Evolutionary conservation across 2,888 invertebrate genomes (phyloP).

Genomic region (Diarsia dahlii): DNA sequence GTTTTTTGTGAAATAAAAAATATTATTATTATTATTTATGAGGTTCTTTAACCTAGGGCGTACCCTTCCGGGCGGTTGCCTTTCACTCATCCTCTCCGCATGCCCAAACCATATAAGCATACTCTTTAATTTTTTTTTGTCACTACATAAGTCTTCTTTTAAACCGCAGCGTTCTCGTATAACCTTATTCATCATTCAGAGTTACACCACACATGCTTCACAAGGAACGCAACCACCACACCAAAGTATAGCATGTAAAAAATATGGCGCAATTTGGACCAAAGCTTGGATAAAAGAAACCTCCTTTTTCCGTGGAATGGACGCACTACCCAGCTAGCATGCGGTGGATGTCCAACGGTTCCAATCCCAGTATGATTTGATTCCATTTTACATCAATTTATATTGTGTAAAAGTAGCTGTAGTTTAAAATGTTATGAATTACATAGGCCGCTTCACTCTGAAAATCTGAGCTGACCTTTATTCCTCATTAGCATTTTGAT

Average conservation of each 20-base stretch:
- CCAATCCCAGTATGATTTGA: neutral
- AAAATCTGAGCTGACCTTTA: slow-evolving; percentile 2
- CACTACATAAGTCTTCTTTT: too few species aligned
- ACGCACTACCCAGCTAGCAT: neutral
- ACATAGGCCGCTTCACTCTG: neutral
- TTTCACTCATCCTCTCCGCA: too few species aligned
- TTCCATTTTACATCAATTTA: neutral
- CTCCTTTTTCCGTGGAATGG: neutral
- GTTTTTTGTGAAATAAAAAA: too few species aligned
- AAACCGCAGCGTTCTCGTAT: too few species aligned
- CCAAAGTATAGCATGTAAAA: neutral
- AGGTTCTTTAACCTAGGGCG: too few species aligned
- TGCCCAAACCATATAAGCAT: too few species aligned
- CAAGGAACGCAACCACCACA: too few species aligned
- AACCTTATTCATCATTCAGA: too few species aligned
- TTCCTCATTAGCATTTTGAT: slow-evolving; percentile 31
- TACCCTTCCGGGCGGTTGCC: too few species aligned
- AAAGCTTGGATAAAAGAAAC: neutral
- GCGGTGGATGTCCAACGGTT: neutral
- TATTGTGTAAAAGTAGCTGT: slow-evolving; percentile 5
- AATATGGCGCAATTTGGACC: neutral
- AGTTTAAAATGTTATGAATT: neutral
- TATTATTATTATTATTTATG: too few species aligned
- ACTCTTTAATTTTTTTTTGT: too few species aligned
- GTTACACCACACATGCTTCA: too few species aligned